Evolutionary conservation across 2,797 vertebrate species (phyloP).

Genomic region (Gymnocypris eckloni): DNA sequence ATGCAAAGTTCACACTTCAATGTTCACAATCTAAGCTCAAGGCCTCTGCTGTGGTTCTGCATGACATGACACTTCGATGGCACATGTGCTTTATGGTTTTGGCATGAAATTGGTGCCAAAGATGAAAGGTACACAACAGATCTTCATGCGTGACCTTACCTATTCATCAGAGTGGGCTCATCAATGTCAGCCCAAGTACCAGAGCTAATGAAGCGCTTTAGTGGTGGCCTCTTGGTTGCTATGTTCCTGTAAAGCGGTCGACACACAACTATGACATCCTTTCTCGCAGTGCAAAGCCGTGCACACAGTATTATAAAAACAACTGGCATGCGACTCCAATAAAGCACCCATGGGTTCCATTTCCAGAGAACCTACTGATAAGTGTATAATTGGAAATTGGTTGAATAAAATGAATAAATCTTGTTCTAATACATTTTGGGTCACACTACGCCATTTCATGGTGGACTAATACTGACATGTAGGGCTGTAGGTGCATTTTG

Average conservation of each 20-base stretch:
- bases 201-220: conserved; percentile 91
- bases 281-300: conserved; percentile 56
- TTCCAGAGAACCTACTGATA: conserved; percentile 12
- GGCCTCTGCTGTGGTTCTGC: neutral
- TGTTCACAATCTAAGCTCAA: conserved; percentile 8
- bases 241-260: conserved; percentile 77
- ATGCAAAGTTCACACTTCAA: conserved; percentile 55
- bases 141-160: conserved; percentile 80
- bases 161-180: conserved; percentile 78
- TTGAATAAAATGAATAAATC: neutral
- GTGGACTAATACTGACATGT: neutral
- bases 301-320: conserved; percentile 10
- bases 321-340: neutral
- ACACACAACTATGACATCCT: conserved; percentile 56
- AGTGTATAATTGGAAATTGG: neutral
- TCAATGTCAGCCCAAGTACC: conserved; percentile 87
- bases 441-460: neutral
- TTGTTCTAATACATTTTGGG: neutral
- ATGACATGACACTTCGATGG: neutral
- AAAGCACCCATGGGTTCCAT: neutral
- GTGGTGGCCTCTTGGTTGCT: conserved; percentile 86
- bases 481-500: neutral
- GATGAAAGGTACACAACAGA: conserved; percentile 49
- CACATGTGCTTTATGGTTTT: conserved; percentile 15
- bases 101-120: neutral